Conservation (phyloP, 2,888 invertebrate species). For the Polydrusus tereticollis region DNA sequence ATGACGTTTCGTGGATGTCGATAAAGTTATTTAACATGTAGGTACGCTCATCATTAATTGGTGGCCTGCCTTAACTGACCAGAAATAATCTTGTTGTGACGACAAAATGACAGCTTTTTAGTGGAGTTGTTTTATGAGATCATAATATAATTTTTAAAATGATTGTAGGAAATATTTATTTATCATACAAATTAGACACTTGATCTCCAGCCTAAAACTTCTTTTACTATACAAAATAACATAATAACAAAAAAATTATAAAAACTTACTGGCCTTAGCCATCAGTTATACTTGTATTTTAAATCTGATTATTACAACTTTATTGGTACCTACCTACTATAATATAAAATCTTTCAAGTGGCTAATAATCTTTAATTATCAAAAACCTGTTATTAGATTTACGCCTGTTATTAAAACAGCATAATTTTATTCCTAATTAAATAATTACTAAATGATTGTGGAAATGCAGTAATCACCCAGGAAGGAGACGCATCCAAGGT, state of each 20-base stretch:
- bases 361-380: not conserved
- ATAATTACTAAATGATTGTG: not conserved
- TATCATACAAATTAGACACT: too few relatives aligned
- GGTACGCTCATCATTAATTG: too few relatives aligned
- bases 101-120: too few relatives aligned
- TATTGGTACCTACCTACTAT: not conserved
- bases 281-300: not conserved
- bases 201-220: too few relatives aligned
- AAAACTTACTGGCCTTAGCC: not conserved
- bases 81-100: too few relatives aligned
- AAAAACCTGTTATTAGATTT: not conserved
- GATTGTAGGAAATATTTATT: too few relatives aligned
- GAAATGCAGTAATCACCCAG: not conserved
- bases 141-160: too few relatives aligned
- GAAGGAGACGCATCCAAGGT: not conserved
- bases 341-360: not conserved
- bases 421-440: not conserved
- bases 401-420: not conserved
- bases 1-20: too few relatives aligned
- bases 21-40: too few relatives aligned
- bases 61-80: too few relatives aligned
- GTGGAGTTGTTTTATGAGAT: too few relatives aligned
- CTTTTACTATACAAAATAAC: not conserved
- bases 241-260: not conserved
- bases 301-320: not conserved